Percentiles rank a stretch among this genome's conserved stretches.
Evolutionary conservation across 2,113 vertebrate species (phyloP).

Genomic region (Amblyornis subalaris): DNA sequence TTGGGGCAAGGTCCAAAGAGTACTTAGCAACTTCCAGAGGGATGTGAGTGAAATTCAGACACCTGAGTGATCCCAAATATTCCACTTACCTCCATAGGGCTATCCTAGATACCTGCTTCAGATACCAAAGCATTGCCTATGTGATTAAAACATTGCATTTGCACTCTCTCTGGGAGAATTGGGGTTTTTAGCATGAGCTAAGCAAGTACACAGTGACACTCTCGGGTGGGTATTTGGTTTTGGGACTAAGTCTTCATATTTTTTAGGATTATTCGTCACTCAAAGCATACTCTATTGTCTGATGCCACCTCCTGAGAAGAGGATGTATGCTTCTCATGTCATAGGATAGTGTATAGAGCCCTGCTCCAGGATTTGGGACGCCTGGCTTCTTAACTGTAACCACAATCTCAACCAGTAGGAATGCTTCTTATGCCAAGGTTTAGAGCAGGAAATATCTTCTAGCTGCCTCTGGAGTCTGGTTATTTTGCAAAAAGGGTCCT

Average conservation of each 20-base stretch:
- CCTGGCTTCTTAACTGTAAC: not conserved
- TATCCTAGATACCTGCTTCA: not conserved
- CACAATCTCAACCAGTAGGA: not conserved
- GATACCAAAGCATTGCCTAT: not conserved
- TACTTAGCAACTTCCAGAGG: not conserved
- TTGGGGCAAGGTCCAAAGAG: not conserved
- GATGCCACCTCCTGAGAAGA: not conserved
- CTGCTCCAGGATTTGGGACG: not conserved
- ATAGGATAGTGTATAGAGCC: not conserved
- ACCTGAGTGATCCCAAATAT: not conserved
- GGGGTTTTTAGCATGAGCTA: not conserved
- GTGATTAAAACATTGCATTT: not conserved
- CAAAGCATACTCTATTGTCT: not conserved
- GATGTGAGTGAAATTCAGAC: not conserved
- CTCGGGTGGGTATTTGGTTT: not conserved
- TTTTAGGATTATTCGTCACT: not conserved
- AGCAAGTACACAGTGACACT: not conserved
- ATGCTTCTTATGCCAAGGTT: not conserved
- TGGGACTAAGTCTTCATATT: not conserved
- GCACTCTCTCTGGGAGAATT: rapidly evolving
- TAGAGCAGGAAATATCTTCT: not conserved
- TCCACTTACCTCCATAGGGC: not conserved
- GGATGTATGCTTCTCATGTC: rapidly evolving
- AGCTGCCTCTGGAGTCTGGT: not conserved
- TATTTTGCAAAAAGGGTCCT: not conserved